Evolutionary conservation across 2,113 vertebrate species (phyloP).

Genomic region (Lamprotornis superbus): DNA sequence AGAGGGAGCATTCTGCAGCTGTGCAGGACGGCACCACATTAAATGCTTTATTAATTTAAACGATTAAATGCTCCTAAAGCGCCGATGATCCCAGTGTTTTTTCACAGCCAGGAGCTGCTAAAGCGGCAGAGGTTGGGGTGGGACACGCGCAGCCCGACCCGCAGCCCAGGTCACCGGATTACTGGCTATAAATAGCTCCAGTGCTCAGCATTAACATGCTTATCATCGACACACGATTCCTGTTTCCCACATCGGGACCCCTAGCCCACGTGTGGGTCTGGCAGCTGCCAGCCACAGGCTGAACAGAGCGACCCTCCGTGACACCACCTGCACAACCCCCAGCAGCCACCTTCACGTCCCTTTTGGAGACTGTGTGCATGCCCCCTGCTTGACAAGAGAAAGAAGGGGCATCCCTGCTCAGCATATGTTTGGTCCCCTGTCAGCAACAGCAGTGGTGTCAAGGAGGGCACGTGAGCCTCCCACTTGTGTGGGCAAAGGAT

Average conservation of each 20-base stretch:
- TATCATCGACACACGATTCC: background rate
- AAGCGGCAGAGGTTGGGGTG: background rate
- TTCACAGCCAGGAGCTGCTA: background rate
- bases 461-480: rapidly evolving
- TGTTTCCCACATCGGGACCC: background rate
- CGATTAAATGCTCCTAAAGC: background rate
- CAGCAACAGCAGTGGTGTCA: too few species aligned
- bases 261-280: background rate
- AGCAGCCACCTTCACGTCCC: background rate
- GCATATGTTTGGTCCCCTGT: rapidly evolving
- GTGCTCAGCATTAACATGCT: background rate
- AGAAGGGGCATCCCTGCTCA: background rate
- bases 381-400: background rate
- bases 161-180: slow-evolving; percentile 50
- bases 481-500: background rate
- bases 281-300: background rate
- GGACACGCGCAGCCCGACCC: background rate
- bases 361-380: rapidly evolving
- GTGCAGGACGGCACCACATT: background rate
- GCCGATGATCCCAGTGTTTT: rapidly evolving
- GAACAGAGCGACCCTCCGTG: rapidly evolving
- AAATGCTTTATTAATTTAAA: background rate
- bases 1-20: background rate
- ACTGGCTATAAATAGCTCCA: background rate
- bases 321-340: rapidly evolving